Percentiles rank a stretch among this genome's conserved stretches.
Conservation (phyloP, 2,113 vertebrate genomes). For the Myotis brandtii region DNA sequence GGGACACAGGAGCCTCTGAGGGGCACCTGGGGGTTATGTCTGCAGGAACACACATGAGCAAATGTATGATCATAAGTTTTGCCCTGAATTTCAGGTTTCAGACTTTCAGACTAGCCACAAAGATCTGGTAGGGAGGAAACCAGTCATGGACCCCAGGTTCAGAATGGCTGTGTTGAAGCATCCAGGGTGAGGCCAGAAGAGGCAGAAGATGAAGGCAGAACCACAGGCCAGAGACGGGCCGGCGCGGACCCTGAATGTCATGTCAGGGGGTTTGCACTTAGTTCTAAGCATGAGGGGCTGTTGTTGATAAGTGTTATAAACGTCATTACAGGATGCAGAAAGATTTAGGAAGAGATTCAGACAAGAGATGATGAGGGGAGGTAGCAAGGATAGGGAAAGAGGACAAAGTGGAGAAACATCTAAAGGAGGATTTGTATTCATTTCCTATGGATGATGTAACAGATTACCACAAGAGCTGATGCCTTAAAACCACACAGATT, state of each 20-base stretch:
- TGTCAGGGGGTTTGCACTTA: background rate
- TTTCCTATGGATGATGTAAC: background rate
- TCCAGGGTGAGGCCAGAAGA: background rate
- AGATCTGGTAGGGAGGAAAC: background rate
- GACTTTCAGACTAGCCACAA: background rate
- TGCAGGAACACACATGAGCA: background rate
- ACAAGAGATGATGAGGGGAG: background rate
- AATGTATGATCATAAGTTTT: background rate
- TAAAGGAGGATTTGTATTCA: background rate
- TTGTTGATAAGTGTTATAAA: background rate
- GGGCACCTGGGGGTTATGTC: background rate
- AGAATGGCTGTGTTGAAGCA: background rate
- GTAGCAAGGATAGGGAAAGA: background rate
- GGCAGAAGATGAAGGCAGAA: background rate
- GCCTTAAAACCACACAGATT: background rate
- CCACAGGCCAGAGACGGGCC: background rate
- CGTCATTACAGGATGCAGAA: background rate
- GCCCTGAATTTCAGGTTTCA: background rate
- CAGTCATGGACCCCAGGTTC: background rate
- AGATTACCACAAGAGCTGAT: background rate
- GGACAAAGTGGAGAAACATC: background rate
- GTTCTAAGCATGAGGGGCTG: background rate
- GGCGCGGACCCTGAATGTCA: rapidly evolving
- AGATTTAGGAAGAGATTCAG: background rate
- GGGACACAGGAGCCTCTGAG: background rate